Percentiles rank a stretch among this genome's conserved stretches.
These are phyloP conservation scores for Latheticus oryzae DNA, from an alignment of 2,888 invertebrate genomes.

Conservation along the genomic window DNA sequence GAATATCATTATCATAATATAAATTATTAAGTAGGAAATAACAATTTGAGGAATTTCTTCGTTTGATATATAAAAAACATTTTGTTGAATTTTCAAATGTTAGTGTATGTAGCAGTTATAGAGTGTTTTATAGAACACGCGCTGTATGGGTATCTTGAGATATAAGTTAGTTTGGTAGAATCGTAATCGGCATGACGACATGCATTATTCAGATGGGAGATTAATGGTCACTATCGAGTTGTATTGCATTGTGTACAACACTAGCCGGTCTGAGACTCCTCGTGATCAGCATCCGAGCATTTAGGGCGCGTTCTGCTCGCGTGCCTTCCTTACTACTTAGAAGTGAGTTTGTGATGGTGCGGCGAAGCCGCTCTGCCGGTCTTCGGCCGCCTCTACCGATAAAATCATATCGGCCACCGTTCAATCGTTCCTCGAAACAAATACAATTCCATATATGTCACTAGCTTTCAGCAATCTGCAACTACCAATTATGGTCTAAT, in stretches of 20 bases:
- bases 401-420: conserved; percentile 63
- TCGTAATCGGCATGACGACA: conserved; percentile 54
- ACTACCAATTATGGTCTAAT: conserved; percentile 67
- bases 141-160: conserved; percentile 54
- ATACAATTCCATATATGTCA: conserved; percentile 65
- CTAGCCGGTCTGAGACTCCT: conserved; percentile 49
- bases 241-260: conserved; percentile 54
- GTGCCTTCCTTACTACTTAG: conserved; percentile 42
- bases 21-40: too few relatives aligned
- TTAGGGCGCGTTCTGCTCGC: conserved; percentile 49
- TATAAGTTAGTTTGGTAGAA: conserved; percentile 54
- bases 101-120: background rate
- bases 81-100: too few relatives aligned
- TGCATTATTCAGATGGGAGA: conserved; percentile 59
- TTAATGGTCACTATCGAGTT: conserved; percentile 56
- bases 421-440: conserved; percentile 66
- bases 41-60: too few relatives aligned
- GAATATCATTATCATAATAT: too few relatives aligned
- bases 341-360: conserved; percentile 28
- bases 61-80: too few relatives aligned
- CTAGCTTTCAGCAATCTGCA: conserved; percentile 65
- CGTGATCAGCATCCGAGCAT: conserved; percentile 46
- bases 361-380: conserved; percentile 47
- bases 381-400: conserved; percentile 55
- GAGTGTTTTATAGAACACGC: conserved; percentile 52